Percentiles rank a stretch among this genome's conserved stretches.
Evolutionary conservation across 1,140 invertebrate species (phyloP).

Genomic region (Triops longicaudatus): DNA sequence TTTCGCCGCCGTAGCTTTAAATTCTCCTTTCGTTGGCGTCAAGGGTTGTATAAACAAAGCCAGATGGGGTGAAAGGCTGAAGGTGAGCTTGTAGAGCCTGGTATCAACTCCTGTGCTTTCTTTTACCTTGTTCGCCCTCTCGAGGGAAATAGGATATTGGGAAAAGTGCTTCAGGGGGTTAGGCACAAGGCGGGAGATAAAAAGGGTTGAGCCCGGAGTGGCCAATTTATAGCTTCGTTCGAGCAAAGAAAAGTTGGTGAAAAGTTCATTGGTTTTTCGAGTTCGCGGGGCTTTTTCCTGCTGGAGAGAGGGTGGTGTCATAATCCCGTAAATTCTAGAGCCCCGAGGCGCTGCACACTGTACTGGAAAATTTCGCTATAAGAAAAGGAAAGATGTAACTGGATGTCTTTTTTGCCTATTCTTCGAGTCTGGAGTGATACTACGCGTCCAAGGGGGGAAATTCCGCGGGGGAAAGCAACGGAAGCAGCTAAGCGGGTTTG

Average conservation of each 20-base stretch:
- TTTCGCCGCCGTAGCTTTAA: no score
- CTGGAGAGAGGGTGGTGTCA: background rate
- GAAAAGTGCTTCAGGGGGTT: background rate
- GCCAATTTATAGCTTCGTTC: constrained; percentile 8
- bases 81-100: background rate
- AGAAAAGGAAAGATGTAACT: background rate
- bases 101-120: background rate
- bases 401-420: background rate
- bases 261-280: background rate
- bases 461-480: background rate
- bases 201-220: background rate
- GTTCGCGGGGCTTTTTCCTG: background rate
- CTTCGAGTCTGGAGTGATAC: background rate
- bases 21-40: background rate
- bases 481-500: no score
- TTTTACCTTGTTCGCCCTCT: background rate
- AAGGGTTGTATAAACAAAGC: constrained; percentile 5
- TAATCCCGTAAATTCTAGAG: background rate
- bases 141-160: constrained; percentile 11
- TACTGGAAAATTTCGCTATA: background rate
- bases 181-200: background rate
- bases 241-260: background rate
- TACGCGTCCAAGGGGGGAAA: background rate
- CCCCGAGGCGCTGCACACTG: background rate
- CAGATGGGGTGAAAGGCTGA: background rate